phyloP scores from a whole-genome alignment of 1,140 invertebrate genomes.

The Lasioglossum albipes region DNA sequence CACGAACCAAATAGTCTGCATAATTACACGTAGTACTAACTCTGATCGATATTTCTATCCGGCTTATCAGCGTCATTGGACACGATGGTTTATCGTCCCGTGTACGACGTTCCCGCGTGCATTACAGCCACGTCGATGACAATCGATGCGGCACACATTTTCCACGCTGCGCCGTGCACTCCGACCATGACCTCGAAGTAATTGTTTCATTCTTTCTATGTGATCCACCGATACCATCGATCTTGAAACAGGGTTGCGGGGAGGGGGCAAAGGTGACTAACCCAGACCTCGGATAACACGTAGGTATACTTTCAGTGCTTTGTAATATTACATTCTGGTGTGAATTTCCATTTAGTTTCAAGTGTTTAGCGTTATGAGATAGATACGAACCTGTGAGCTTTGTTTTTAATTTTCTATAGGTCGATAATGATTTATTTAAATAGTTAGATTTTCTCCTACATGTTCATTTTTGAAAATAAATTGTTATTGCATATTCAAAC shows the following conservation, averaged over 20 bases:
- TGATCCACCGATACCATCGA: too few species aligned
- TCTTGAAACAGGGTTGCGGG: neutral
- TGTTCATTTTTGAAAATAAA: too few species aligned
- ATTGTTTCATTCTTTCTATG: conserved; percentile 29
- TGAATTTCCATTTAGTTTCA: neutral
- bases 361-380: too few species aligned
- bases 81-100: conserved; percentile 22
- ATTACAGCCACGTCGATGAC: conserved; percentile 15
- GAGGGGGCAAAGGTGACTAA: conserved; percentile 14
- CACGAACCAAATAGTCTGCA: conserved; percentile 38
- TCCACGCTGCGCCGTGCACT: conserved; percentile 18
- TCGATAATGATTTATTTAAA: too few species aligned
- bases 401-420: too few species aligned
- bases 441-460: too few species aligned
- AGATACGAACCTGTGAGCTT: too few species aligned
- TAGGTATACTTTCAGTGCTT: neutral
- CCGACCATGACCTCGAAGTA: conserved; percentile 50
- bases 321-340: neutral
- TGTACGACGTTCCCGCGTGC: neutral
- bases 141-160: conserved; percentile 44
- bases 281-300: neutral
- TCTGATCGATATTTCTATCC: conserved; percentile 50
- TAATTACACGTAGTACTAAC: conserved; percentile 46
- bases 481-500: too few species aligned
- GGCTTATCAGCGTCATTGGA: conserved; percentile 54